A percentile compares a stretch with the other conserved stretches of the same genome.
These are phyloP conservation scores for Xenopus laevis DNA, from an alignment of 2,113 vertebrate species.

Conservation along the genomic window DNA sequence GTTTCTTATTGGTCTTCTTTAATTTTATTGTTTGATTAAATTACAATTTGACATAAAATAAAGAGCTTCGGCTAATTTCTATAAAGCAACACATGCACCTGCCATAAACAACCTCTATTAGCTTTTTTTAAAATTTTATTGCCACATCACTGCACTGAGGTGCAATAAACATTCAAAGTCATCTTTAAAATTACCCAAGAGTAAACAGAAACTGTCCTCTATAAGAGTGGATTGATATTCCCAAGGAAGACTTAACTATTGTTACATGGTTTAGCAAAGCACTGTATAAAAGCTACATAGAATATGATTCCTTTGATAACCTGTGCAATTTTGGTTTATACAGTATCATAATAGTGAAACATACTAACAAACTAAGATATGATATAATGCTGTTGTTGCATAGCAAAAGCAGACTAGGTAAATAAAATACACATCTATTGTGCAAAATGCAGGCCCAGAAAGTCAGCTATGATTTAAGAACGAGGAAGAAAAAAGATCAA, in stretches of 20 bases:
- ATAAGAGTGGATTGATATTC: slow-evolving; percentile 75
- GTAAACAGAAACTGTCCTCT: slow-evolving; percentile 75
- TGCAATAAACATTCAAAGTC: slow-evolving; percentile 84
- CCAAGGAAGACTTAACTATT: slow-evolving; percentile 78
- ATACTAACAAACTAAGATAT: slow-evolving; percentile 75
- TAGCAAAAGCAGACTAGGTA: slow-evolving; percentile 95
- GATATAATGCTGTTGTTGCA: slow-evolving; percentile 89
- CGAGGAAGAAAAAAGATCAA: slow-evolving; percentile 59
- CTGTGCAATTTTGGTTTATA: slow-evolving; percentile 78
- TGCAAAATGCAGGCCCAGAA: slow-evolving; percentile 92
- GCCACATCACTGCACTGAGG: slow-evolving; percentile 81
- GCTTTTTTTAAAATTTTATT: slow-evolving; percentile 76
- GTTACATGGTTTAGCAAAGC: slow-evolving; percentile 81
- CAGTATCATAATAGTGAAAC: slow-evolving; percentile 73
- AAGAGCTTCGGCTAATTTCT: slow-evolving; percentile 79
- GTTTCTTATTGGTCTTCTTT: slow-evolving; percentile 50
- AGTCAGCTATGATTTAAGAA: slow-evolving; percentile 66
- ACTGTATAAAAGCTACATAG: slow-evolving; percentile 77
- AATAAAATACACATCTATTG: slow-evolving; percentile 88
- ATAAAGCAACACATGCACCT: slow-evolving; percentile 78
- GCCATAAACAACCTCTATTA: slow-evolving; percentile 73
- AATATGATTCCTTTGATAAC: slow-evolving; percentile 76
- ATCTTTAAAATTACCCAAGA: slow-evolving; percentile 72
- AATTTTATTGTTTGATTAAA: slow-evolving; percentile 78
- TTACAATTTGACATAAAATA: slow-evolving; percentile 79